phyloP scores from a whole-genome alignment of 2,113 vertebrate genomes.

The Psettodes erumei region DNA sequence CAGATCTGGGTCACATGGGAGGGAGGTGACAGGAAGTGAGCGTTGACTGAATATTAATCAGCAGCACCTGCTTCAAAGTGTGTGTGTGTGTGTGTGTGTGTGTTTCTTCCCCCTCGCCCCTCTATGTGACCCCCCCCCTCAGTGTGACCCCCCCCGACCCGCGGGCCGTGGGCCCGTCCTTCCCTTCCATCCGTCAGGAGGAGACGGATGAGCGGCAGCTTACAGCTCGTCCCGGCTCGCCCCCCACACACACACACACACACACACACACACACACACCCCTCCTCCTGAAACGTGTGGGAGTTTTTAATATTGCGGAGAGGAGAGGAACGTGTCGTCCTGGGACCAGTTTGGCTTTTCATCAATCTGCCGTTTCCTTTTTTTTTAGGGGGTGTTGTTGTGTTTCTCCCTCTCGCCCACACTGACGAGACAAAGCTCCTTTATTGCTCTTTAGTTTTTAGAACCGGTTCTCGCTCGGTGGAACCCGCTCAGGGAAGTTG shows the following conservation, averaged over 20 bases:
- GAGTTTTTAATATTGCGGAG: constrained; percentile 85
- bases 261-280: too few relatives aligned
- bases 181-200: constrained; percentile 79
- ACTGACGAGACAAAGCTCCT: constrained; percentile 63
- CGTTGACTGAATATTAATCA: constrained; percentile 66
- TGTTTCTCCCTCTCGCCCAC: constrained; percentile 62
- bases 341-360: constrained; percentile 83
- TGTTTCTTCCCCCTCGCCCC: neutral
- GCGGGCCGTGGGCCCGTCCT: too few relatives aligned
- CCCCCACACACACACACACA: too few relatives aligned
- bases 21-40: constrained; percentile 21
- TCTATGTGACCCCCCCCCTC: neutral
- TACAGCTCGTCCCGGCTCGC: constrained; percentile 80
- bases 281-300: constrained; percentile 78
- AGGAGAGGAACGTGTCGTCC: constrained; percentile 71
- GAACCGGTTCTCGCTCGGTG: constrained; percentile 54
- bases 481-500: constrained; percentile 71
- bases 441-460: constrained; percentile 45
- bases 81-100: too few relatives aligned
- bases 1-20: neutral
- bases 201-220: constrained; percentile 71
- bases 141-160: neutral
- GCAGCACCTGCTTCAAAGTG: constrained; percentile 64
- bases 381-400: constrained; percentile 52
- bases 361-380: constrained; percentile 80